Conservation (phyloP, 92 coral and sea anemone genomes). For the Isaurus tuberculatus region DNA sequence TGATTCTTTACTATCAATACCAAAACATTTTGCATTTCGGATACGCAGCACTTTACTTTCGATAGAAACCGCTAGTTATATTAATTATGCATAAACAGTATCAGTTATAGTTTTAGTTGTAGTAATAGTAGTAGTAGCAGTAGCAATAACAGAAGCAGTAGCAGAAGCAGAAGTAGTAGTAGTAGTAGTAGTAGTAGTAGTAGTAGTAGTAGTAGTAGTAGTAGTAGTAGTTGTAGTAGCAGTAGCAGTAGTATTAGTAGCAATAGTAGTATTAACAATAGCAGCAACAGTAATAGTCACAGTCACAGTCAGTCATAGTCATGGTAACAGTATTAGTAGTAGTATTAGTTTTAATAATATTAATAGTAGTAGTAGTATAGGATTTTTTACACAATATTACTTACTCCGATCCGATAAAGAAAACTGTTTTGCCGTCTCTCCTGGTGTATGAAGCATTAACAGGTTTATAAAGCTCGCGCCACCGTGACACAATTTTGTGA, state of each 20-base stretch:
- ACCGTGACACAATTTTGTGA: conserved; percentile 67
- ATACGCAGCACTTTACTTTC: no score
- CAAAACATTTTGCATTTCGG: no score
- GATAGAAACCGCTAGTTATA: no score
- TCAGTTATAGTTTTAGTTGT: background rate
- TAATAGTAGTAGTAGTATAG: no score
- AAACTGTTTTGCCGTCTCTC: conserved; percentile 70
- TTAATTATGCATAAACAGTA: no score
- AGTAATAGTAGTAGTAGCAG: background rate
- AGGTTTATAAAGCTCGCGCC: conserved; percentile 75
- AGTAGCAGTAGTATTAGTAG: background rate
- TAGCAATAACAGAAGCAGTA: background rate
- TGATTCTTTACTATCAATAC: no score
- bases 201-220: background rate
- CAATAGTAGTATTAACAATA: background rate
- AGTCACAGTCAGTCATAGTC: background rate
- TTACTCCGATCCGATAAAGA: conserved; percentile 80
- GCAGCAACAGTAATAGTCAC: background rate
- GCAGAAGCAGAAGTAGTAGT: background rate
- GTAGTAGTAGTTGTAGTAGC: background rate
- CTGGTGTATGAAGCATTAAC: conserved; percentile 84
- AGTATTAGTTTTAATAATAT: no score
- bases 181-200: background rate
- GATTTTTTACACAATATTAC: background rate
- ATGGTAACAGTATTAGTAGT: background rate